A percentile compares a stretch with the other conserved stretches of the same genome.
These are phyloP conservation scores for Metaphire vulgaris DNA, from an alignment of 1,140 invertebrate genomes.

Conservation along the genomic window DNA sequence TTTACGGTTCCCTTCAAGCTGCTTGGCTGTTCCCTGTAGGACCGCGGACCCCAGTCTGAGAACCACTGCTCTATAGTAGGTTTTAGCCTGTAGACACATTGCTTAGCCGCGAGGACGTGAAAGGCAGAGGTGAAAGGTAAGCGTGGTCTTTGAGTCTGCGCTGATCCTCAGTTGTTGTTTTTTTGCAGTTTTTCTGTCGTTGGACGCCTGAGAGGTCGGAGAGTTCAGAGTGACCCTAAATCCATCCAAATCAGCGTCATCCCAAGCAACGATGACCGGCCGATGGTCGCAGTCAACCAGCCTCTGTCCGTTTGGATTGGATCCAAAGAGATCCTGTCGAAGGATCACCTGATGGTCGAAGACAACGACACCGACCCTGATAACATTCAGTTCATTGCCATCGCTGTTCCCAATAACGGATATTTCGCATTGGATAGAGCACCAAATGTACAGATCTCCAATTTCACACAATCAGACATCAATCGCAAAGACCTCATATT, in stretches of 20 bases:
- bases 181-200: slow-evolving; percentile 56
- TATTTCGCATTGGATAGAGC: slow-evolving; percentile 61
- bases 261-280: slow-evolving; percentile 80
- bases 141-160: too few relatives aligned
- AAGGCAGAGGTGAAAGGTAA: too few relatives aligned
- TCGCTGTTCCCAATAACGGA: slow-evolving; percentile 64
- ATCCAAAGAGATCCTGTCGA: slow-evolving; percentile 40
- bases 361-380: slow-evolving; percentile 72
- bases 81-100: too few relatives aligned
- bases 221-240: slow-evolving; percentile 53
- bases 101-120: too few relatives aligned
- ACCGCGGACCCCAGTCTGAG: too few relatives aligned
- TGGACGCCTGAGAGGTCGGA: slow-evolving; percentile 61
- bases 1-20: too few relatives aligned
- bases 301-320: slow-evolving; percentile 41
- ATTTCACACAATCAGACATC: slow-evolving; percentile 75
- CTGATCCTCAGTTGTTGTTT: too few relatives aligned
- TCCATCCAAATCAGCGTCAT: slow-evolving; percentile 60
- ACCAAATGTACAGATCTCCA: slow-evolving; percentile 39
- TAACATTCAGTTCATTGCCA: slow-evolving; percentile 66
- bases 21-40: too few relatives aligned
- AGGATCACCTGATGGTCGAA: slow-evolving; percentile 48
- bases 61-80: too few relatives aligned
- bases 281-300: slow-evolving; percentile 55
- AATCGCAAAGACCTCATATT: slow-evolving; percentile 68